Conservation (phyloP, 2,888 invertebrate species). For the Autographa pulchrina region DNA sequence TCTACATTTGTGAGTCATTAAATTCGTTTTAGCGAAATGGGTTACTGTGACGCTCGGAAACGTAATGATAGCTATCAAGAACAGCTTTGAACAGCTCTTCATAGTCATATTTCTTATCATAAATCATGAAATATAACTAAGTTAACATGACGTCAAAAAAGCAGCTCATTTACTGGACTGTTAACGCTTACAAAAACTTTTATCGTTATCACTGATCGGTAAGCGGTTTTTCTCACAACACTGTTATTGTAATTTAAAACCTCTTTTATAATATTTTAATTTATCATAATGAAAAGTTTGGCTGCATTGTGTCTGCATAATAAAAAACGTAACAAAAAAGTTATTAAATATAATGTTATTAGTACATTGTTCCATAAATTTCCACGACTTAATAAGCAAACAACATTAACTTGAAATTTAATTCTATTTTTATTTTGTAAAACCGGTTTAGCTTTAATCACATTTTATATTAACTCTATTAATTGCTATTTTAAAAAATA, state of each 20-base stretch:
- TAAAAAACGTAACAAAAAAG: not conserved
- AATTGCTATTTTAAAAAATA: not conserved
- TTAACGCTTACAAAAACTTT: not conserved
- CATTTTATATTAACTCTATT: not conserved
- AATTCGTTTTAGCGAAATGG: slow-evolving; percentile 16
- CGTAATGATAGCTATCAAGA: not conserved
- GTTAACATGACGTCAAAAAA: not conserved
- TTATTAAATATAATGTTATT: not conserved
- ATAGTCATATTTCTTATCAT: slow-evolving; percentile 3
- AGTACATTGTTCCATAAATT: not conserved
- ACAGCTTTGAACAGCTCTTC: not conserved
- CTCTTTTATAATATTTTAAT: not conserved
- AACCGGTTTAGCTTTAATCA: not conserved
- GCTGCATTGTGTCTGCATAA: not conserved
- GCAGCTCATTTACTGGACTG: no score
- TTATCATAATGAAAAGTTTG: not conserved
- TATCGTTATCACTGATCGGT: not conserved
- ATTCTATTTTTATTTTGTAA: not conserved
- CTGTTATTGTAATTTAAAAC: not conserved
- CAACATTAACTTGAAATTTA: not conserved
- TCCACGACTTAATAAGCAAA: slow-evolving; percentile 1
- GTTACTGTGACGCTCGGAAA: slow-evolving; percentile 8
- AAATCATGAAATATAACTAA: not conserved
- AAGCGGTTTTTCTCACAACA: not conserved
- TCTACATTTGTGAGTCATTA: slow-evolving; percentile 16